Base-by-base conservation (phyloP, 2,797 vertebrate genomes). In the Xenopus petersii region DNA sequence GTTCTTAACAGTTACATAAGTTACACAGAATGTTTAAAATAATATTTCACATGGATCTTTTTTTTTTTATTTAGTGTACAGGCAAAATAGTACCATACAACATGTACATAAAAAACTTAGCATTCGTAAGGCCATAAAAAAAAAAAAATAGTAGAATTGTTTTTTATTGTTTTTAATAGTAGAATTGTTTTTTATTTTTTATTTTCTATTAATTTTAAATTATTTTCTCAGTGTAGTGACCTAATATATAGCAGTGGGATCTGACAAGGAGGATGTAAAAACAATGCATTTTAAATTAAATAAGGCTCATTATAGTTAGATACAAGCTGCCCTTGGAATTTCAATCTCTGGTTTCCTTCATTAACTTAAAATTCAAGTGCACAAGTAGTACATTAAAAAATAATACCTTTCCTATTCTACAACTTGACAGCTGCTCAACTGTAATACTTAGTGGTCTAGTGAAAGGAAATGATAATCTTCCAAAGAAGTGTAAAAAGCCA, bases 1-100 rank as follows among this genome's bases (percentile, higher is more conserved):
- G 94, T 96, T 94, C 94, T 91, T 93, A 90, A 96, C 94, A 96
- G 95, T 95, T 95, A 95, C 92, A 96, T 97, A 96, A 95, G 90
- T 97, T 95, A 97, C 94, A 96, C 89, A 85, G 87, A 92, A 88
- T 94, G 93, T 91, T 92, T 87, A 90, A 70, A 91, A 87, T 92
- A 89, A 85, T 87, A 91, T 92, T 90, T 88, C 87, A 98, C 95
- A 92, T 91, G 93, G 89, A 92, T 95, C 94, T 67, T 77, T 8
- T 68, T 61, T 54, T 70, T 60, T 48, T 36, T 88, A 87, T 93
- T 91, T 91, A 91, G 93, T 93, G 95, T 91, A 94, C 96, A 98
- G 94, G 96, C 96, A 98, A 95, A 96, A 94, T 95, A 92, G 91
- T 95, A 96, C 93, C 90, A 94, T 95, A 98, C 96, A 87, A 89